Percentiles rank a stretch among this genome's conserved stretches.
These are phyloP conservation scores for Microcaecilia unicolor DNA, from an alignment of 2,797 vertebrate species.

Conservation along the genomic window DNA sequence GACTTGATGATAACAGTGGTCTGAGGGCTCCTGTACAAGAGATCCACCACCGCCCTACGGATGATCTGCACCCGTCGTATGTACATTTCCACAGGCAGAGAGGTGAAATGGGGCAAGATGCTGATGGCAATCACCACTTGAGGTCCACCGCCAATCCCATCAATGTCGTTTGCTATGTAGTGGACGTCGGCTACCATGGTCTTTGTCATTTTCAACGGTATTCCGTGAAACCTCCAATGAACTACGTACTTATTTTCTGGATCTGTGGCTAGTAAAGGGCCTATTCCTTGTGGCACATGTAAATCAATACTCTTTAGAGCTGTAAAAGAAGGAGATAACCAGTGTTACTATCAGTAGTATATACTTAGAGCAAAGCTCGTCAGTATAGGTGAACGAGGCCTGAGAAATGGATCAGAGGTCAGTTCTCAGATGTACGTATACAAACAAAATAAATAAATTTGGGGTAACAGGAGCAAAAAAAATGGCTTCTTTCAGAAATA, in stretches of 20 bases:
- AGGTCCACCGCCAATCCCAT: neutral
- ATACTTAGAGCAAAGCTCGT: too few relatives aligned
- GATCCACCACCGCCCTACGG: neutral
- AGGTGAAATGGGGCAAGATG: neutral
- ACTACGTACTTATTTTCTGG: neutral
- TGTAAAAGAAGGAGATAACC: too few relatives aligned
- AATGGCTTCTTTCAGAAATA: too few relatives aligned
- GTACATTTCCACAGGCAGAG: neutral
- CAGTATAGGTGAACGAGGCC: too few relatives aligned
- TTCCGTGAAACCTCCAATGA: neutral
- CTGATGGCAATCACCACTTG: neutral
- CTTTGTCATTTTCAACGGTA: neutral
- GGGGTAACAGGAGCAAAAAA: too few relatives aligned
- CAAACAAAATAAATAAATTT: too few relatives aligned
- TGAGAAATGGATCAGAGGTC: too few relatives aligned
- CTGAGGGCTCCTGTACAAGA: neutral
- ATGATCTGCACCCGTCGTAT: neutral
- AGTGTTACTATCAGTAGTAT: too few relatives aligned
- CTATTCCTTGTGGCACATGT: neutral
- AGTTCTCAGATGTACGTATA: too few relatives aligned
- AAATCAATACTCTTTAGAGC: neutral
- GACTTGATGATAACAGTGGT: neutral
- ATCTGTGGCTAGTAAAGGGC: neutral
- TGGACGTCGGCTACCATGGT: neutral
- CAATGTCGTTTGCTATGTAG: constrained; percentile 1